Conservation (phyloP, 2,113 vertebrate genomes). For the Nyctereutes procyonoides region DNA sequence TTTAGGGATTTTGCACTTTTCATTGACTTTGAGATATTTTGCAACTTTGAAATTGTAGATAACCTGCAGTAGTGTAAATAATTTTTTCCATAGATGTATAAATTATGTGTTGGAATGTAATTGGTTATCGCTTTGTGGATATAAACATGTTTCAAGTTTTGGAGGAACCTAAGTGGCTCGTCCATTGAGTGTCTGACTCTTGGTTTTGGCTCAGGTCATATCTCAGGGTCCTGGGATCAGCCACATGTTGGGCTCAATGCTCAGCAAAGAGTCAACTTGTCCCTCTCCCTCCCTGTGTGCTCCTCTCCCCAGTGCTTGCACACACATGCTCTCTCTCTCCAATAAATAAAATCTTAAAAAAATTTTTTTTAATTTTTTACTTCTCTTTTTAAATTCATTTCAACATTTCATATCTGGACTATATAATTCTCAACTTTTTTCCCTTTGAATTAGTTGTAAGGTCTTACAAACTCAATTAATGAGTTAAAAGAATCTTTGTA, state of each 20-base stretch:
- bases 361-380: not conserved
- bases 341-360: not conserved
- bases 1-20: not conserved
- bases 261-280: not conserved
- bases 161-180: not conserved
- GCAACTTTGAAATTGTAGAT: not conserved
- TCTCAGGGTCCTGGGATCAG: not conserved
- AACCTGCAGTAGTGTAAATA: not conserved
- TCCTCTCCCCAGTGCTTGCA: not conserved
- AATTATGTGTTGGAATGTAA: not conserved
- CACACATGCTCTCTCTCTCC: not conserved
- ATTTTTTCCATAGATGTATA: not conserved
- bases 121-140: not conserved
- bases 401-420: not conserved
- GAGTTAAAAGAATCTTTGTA: not conserved
- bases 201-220: not conserved
- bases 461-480: not conserved
- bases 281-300: not conserved
- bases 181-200: not conserved
- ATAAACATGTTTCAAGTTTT: not conserved
- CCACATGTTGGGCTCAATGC: not conserved
- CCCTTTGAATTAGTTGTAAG: not conserved
- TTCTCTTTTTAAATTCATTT: constrained; percentile 6
- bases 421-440: not conserved
- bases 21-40: not conserved